Base-by-base conservation (phyloP, 2,888 invertebrate species). In the Cosmorhoe ocellata region DNA sequence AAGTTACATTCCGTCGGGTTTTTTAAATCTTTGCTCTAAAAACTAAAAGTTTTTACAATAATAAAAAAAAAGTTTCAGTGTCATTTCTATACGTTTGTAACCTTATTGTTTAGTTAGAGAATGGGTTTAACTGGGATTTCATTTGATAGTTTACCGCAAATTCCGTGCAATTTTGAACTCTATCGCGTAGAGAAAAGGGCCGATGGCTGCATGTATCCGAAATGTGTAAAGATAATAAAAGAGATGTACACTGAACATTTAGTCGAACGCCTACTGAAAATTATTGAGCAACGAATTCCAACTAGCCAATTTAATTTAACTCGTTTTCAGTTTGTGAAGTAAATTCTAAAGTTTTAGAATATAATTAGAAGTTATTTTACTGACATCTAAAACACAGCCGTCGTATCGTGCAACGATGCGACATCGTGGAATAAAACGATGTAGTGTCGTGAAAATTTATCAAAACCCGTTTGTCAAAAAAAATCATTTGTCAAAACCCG, bases 121-220 rank as follows among this genome's bases (percentile, higher is more conserved):
- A 34, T 39, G 43, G 43, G 32, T 46, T 55, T 51, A 51, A 51
- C 44, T 39, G 37, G 48, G 40, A 48, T 50, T 53, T 45, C 43
- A 41, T 30, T 43, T 42, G 37, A 53, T 42, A 51, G 58, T 54
- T 42, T 14, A 14, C 24, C 18, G 12, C 10, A n/a, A 46, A 39
- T 13, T 11, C 33, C n/a, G 6, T 8, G 28, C 43, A 1, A 56
- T 51, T 53, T 31, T 47, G 11, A 47, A 56, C 55, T 33, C 34
- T 60, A 51, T 46, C 33, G 6, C 13, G 6, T 5, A 12, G 9
- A 0, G 1, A 6, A n/a, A 39, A 42, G 24, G 38, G 42, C 31
- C 44, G 28, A 41, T 18, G 5, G 27, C 11, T 51, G 38, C 10
- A n/a, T 33, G 22, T 26, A 12, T 36, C 27, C 10, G 14, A 24